Conservation (phyloP, 2,113 vertebrate genomes). For the Rhinoptilus africanus region DNA sequence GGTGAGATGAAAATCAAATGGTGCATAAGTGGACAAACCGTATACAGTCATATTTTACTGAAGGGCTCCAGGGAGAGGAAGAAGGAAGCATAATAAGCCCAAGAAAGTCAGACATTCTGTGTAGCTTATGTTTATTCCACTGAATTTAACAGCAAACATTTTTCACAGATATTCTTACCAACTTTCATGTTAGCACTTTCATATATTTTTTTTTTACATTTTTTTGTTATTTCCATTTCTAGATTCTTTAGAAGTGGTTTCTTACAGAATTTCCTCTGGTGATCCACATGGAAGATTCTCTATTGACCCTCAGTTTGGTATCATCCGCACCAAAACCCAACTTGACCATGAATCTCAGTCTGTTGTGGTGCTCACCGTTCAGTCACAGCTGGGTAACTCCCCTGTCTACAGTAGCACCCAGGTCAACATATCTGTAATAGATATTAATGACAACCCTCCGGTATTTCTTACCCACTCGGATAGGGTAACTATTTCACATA, state of each 20-base stretch:
- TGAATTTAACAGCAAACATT: neutral
- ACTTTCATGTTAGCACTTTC: neutral
- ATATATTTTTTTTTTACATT: neutral
- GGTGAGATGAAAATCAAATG: neutral
- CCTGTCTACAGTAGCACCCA: slow-evolving; percentile 80
- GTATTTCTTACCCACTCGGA: slow-evolving; percentile 74
- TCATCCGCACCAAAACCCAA: slow-evolving; percentile 74
- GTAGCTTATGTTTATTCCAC: neutral
- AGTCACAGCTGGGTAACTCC: slow-evolving; percentile 77
- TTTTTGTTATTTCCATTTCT: slow-evolving; percentile 5
- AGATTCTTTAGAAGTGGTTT: slow-evolving; percentile 79
- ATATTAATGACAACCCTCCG: slow-evolving; percentile 87
- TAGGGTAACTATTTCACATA: slow-evolving; percentile 70
- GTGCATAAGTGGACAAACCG: neutral
- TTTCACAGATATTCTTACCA: neutral
- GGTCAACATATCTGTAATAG: slow-evolving; percentile 82
- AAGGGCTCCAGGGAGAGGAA: neutral
- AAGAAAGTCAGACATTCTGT: neutral
- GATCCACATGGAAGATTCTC: slow-evolving; percentile 80
- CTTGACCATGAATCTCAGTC: slow-evolving; percentile 86
- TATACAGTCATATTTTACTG: neutral
- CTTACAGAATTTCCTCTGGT: slow-evolving; percentile 87
- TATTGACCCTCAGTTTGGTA: slow-evolving; percentile 80
- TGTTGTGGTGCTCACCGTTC: slow-evolving; percentile 76
- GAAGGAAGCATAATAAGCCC: neutral